Evolutionary conservation across 2,888 invertebrate species (phyloP).

Genomic region (Imbricaverruca yamaguchii): DNA sequence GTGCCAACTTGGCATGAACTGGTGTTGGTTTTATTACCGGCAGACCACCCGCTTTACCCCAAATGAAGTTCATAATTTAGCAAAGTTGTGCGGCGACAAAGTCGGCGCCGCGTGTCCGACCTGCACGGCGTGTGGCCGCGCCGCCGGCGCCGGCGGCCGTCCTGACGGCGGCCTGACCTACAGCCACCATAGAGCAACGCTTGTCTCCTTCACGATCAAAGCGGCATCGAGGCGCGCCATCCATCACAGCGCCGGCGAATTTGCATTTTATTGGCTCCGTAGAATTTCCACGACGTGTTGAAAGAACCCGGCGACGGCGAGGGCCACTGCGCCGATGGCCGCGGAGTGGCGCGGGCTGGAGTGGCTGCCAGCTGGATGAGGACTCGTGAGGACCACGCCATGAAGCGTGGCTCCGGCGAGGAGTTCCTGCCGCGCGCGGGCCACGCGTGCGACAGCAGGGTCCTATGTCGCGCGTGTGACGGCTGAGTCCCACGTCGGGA

Average conservation of each 20-base stretch:
- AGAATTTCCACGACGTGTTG: neutral
- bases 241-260: neutral
- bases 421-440: too few species aligned
- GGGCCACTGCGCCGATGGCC: too few species aligned
- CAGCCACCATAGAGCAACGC: neutral
- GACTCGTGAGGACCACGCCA: too few species aligned
- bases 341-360: too few species aligned
- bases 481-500: too few species aligned
- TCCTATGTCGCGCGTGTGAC: too few species aligned
- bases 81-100: constrained; percentile 4
- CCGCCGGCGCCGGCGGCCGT: neutral
- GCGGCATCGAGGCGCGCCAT: neutral
- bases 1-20: constrained; percentile 15
- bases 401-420: too few species aligned
- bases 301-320: neutral
- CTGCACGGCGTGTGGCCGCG: neutral
- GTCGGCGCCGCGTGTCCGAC: neutral
- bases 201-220: neutral
- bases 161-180: neutral
- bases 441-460: too few species aligned
- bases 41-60: constrained; percentile 8
- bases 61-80: constrained; percentile 21
- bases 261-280: constrained; percentile 15
- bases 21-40: constrained; percentile 16
- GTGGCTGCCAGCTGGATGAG: too few species aligned